phyloP scores from a whole-genome alignment of 1,140 invertebrate species.

The Artemia franciscana region DNA sequence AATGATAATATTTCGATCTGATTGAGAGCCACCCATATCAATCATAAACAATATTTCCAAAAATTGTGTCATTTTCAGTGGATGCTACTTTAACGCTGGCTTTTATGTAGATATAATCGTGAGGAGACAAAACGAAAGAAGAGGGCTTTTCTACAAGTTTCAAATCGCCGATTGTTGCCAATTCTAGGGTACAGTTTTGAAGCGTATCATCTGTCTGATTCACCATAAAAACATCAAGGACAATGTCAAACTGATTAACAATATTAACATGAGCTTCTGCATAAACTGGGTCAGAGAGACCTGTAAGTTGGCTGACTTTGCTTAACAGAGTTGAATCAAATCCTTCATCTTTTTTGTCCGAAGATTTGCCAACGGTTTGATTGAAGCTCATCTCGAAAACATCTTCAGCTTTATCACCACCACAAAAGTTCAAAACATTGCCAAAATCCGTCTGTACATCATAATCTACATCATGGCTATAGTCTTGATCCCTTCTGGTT shows the following conservation, averaged over 20 bases:
- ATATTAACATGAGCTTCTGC: conserved; percentile 94
- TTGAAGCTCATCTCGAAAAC: conserved; percentile 86
- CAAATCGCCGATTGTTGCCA: conserved; percentile 90
- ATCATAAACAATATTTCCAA: conserved; percentile 79
- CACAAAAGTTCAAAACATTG: conserved; percentile 49
- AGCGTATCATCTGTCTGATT: conserved; percentile 95
- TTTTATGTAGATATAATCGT: conserved; percentile 95
- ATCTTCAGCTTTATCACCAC: conserved; percentile 37
- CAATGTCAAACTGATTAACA: conserved; percentile 98
- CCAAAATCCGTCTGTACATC: conserved; percentile 71
- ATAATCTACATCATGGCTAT: conserved; percentile 8
- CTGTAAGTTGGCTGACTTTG: conserved; percentile 95
- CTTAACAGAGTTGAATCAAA: conserved; percentile 29
- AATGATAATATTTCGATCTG: conserved; percentile 88
- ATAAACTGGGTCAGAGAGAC: conserved; percentile 97
- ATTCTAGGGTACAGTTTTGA: conserved; percentile 89
- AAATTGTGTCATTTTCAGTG: conserved; percentile 97
- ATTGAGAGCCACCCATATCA: conserved; percentile 74
- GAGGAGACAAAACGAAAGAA: conserved; percentile 76
- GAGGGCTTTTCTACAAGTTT: conserved; percentile 93
- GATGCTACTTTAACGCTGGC: conserved; percentile 86
- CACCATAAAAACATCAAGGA: conserved; percentile 86
- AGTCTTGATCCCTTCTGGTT: conserved; percentile 30
- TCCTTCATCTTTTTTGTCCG: conserved; percentile 23
- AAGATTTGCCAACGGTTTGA: conserved; percentile 51